A percentile compares a stretch with the other conserved stretches of the same genome.
phyloP scores from a whole-genome alignment of 2,888 invertebrate genomes.

The Phengaris alcon region DNA sequence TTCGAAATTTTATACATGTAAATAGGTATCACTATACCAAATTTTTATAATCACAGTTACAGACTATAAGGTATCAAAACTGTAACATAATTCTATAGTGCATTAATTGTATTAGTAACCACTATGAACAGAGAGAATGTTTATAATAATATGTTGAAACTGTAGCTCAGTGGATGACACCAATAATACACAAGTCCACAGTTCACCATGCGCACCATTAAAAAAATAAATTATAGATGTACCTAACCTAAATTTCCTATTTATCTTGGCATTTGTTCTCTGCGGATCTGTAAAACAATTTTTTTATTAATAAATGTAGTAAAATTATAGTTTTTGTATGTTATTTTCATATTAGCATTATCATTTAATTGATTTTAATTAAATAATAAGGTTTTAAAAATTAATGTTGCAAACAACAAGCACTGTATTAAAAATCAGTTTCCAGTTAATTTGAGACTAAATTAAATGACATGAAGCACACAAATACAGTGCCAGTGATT shows the following conservation, averaged over 20 bases:
- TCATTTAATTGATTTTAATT: no score
- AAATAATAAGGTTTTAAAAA: no score
- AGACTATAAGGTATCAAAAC: constrained; percentile 53
- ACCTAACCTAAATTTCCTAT: constrained; percentile 65
- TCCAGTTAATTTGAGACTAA: no score
- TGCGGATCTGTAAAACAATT: constrained; percentile 66
- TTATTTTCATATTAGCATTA: no score
- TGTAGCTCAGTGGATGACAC: constrained; percentile 57
- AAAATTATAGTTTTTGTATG: no score
- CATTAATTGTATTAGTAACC: constrained; percentile 57
- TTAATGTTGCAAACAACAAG: no score
- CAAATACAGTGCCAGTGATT: no score
- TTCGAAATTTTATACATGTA: constrained; percentile 42
- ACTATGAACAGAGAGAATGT: constrained; percentile 62
- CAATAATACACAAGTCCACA: constrained; percentile 75
- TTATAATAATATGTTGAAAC: constrained; percentile 68
- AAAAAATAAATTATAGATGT: constrained; percentile 79
- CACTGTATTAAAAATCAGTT: no score
- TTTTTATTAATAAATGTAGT: no score
- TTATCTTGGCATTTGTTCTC: constrained; percentile 79
- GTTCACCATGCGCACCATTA: constrained; percentile 78
- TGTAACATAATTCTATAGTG: constrained; percentile 59
- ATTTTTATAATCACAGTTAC: constrained; percentile 47
- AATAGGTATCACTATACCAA: constrained; percentile 44
- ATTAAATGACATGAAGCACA: no score